Conservation (phyloP, 1,140 invertebrate species). For the Palaemon carinicauda region DNA sequence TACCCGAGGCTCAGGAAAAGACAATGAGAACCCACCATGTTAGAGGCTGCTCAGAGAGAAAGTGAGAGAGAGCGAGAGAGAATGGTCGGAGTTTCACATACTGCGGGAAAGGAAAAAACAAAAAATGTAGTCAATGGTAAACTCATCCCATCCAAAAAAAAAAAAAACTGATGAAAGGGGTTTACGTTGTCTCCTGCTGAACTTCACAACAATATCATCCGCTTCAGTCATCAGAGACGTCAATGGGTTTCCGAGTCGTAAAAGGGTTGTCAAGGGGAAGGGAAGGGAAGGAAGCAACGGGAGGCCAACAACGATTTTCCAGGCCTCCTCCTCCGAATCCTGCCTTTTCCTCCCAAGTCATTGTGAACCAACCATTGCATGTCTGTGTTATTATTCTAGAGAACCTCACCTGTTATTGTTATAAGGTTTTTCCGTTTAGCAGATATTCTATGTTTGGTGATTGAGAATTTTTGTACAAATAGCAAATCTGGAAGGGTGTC, state of each 20-base stretch:
- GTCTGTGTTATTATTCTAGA: slow-evolving; percentile 48
- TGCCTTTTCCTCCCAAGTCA: slow-evolving; percentile 31
- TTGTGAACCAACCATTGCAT: slow-evolving; percentile 49
- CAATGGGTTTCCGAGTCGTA: slow-evolving; percentile 43
- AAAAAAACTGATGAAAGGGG: slow-evolving; percentile 1
- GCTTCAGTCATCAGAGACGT: slow-evolving; percentile 36
- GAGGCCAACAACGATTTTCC: not conserved
- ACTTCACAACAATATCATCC: slow-evolving; percentile 31
- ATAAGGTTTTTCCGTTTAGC: slow-evolving; percentile 3
- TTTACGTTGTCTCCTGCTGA: slow-evolving; percentile 38
- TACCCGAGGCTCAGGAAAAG: slow-evolving; percentile 30
- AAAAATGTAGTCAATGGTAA: slow-evolving; percentile 33
- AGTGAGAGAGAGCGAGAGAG: not conserved
- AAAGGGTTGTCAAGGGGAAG: slow-evolving; percentile 15
- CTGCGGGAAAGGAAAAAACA: not conserved
- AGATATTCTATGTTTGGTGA: not conserved
- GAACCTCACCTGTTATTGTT: slow-evolving; percentile 51
- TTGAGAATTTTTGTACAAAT: not conserved
- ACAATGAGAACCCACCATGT: slow-evolving; percentile 9
- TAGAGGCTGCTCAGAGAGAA: no score
- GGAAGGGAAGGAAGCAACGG: slow-evolving; percentile 28
- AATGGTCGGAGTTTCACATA: not conserved
- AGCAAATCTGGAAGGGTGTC: no score
- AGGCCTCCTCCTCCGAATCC: not conserved
- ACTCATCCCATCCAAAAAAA: slow-evolving; percentile 21